Evolutionary conservation across 2,888 invertebrate species (phyloP).

Genomic region (Andrena hattorfiana): DNA sequence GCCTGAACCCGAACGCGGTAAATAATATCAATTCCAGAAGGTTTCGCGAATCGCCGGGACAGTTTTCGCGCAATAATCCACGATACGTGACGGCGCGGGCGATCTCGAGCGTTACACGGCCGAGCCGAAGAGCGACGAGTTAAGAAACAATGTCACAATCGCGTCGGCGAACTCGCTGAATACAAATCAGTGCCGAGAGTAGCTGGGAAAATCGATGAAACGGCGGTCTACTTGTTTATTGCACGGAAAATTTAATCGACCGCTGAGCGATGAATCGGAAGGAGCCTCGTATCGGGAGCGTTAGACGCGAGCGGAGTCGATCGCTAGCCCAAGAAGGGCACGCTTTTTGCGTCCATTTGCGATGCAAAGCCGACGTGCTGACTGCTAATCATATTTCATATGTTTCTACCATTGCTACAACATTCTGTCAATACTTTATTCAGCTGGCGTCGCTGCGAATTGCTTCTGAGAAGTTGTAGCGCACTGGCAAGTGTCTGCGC

Average conservation of each 20-base stretch:
- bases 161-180: slow-evolving; percentile 24
- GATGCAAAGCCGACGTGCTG: slow-evolving; percentile 32
- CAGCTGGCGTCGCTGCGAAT: neutral
- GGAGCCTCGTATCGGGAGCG: slow-evolving; percentile 19
- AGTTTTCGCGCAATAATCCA: neutral
- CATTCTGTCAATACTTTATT: neutral
- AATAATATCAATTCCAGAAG: neutral
- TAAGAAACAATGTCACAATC: slow-evolving; percentile 56
- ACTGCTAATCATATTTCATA: slow-evolving; percentile 13
- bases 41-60: neutral
- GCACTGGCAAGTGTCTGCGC: no score
- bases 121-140: slow-evolving; percentile 12
- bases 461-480: neutral
- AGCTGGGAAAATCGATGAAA: slow-evolving; percentile 37
- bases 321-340: slow-evolving; percentile 36
- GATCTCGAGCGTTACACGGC: neutral
- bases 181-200: slow-evolving; percentile 33
- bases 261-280: slow-evolving; percentile 30
- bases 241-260: slow-evolving; percentile 28
- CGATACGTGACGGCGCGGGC: neutral
- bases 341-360: slow-evolving; percentile 41
- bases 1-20: neutral
- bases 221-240: slow-evolving; percentile 25
- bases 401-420: slow-evolving; percentile 11
- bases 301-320: slow-evolving; percentile 26